Evolutionary conservation across 2,888 invertebrate species (phyloP).

Genomic region (Lasioglossum villosulum): DNA sequence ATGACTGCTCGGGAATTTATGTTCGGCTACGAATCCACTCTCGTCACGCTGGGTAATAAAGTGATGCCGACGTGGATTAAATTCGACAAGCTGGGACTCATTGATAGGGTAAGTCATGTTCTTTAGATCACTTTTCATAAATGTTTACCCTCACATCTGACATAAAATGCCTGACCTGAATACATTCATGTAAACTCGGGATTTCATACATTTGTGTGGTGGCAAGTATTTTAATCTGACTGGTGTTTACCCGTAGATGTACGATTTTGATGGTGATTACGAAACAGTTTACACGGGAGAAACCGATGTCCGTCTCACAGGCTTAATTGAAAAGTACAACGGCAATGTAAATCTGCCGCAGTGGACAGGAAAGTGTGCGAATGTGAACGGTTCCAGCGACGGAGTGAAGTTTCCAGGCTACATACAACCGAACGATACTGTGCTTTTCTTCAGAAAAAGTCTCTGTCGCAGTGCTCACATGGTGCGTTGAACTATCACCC

Average conservation of each 20-base stretch:
- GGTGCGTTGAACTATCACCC: conserved; percentile 86
- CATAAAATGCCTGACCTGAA: background rate
- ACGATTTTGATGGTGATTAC: conserved; percentile 92
- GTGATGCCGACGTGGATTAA: conserved; percentile 93
- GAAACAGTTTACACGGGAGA: conserved; percentile 92
- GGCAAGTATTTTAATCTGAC: background rate
- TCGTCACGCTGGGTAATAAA: conserved; percentile 93
- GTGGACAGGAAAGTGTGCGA: conserved; percentile 93
- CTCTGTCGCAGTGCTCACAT: conserved; percentile 92
- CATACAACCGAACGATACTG: conserved; percentile 88
- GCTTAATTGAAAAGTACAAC: conserved; percentile 91
- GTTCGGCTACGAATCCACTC: conserved; percentile 93
- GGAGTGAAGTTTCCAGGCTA: conserved; percentile 93
- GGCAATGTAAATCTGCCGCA: conserved; percentile 90
- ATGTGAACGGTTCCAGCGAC: conserved; percentile 91
- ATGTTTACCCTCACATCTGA: background rate
- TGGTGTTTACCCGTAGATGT: conserved; percentile 88
- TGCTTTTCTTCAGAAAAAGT: conserved; percentile 93
- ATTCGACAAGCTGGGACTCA: conserved; percentile 94
- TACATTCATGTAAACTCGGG: background rate
- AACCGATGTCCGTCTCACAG: conserved; percentile 87
- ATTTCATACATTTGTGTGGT: background rate
- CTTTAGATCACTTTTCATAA: background rate
- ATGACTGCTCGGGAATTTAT: conserved; percentile 95
- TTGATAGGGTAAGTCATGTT: conserved; percentile 90